A percentile compares a stretch with the other conserved stretches of the same genome.
These are phyloP conservation scores for Psilopogon haemacephalus DNA, from an alignment of 2,113 vertebrate genomes.

Conservation along the genomic window DNA sequence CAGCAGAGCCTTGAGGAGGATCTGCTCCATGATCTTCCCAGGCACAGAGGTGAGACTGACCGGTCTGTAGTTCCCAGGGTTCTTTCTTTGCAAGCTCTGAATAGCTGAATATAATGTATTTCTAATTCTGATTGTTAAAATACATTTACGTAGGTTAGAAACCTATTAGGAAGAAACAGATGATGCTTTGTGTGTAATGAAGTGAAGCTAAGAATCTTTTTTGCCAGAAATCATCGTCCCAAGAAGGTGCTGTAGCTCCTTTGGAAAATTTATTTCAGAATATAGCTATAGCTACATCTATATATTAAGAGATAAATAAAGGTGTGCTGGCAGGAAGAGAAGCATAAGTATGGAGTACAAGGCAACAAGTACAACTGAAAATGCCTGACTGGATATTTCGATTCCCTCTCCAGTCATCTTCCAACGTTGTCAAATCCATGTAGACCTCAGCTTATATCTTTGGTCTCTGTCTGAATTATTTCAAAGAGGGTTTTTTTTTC, in stretches of 20 bases:
- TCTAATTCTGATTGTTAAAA: constrained; percentile 21
- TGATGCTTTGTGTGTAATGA: neutral
- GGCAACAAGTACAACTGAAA: neutral
- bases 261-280: neutral
- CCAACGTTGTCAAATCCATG: neutral
- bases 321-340: neutral
- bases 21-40: too few species aligned
- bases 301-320: neutral
- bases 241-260: neutral
- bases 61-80: too few species aligned
- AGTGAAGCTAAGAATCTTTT: neutral
- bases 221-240: neutral
- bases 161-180: neutral
- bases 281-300: neutral
- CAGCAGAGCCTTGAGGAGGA: too few species aligned
- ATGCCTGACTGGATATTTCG: neutral
- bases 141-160: neutral
- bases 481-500: neutral
- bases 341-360: neutral
- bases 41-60: too few species aligned
- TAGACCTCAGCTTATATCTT: neutral
- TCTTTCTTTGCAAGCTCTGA: neutral
- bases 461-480: neutral
- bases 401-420: neutral
- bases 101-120: constrained; percentile 1